These are phyloP conservation scores for Chrysemys picta DNA, from an alignment of 2,113 vertebrate species.

Conservation along the genomic window DNA sequence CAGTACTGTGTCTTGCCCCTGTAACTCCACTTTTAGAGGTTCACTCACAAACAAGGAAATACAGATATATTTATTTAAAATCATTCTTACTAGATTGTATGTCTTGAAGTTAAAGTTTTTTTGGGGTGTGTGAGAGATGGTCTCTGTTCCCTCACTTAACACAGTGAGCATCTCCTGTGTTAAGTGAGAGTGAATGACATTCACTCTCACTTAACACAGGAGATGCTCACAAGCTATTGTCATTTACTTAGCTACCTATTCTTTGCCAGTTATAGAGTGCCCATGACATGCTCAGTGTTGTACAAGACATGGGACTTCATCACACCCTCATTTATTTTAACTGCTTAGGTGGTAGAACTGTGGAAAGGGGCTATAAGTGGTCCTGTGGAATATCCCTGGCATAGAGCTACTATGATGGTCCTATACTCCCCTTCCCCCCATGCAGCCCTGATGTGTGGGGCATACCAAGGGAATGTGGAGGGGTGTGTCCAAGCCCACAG, in stretches of 20 bases:
- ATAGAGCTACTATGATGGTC: neutral
- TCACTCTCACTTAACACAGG: neutral
- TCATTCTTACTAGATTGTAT: neutral
- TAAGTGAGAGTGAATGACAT: neutral
- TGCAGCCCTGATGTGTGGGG: neutral
- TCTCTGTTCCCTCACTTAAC: neutral
- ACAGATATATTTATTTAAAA: neutral
- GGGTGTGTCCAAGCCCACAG: neutral
- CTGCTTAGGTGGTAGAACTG: neutral
- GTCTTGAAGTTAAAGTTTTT: neutral
- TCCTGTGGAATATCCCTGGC: conserved; percentile 5
- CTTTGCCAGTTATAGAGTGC: neutral
- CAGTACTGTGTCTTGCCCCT: neutral
- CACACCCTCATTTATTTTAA: neutral
- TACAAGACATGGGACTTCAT: neutral
- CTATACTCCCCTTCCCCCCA: neutral
- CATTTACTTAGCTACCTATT: neutral
- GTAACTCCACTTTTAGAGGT: neutral
- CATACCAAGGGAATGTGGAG: neutral
- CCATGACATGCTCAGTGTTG: neutral
- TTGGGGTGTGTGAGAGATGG: neutral
- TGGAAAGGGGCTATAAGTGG: neutral
- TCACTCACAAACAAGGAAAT: neutral
- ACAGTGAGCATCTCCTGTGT: no score
- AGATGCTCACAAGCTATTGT: neutral